Percentiles rank a stretch among this genome's conserved stretches.
Conservation (phyloP, 1,140 invertebrate species). For the Tetramorium parvispinum region DNA sequence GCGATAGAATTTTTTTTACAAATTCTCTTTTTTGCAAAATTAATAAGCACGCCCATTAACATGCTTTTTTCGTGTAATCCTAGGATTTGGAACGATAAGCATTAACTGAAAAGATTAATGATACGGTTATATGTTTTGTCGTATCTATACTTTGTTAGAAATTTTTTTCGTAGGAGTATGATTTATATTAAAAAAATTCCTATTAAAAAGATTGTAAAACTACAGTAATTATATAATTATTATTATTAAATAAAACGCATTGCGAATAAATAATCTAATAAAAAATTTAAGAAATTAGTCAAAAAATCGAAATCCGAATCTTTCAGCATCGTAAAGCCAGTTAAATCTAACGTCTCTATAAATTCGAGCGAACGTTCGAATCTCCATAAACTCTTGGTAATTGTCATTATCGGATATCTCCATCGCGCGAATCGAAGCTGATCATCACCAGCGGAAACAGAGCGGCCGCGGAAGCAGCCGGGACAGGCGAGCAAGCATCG, state of each 20-base stretch:
- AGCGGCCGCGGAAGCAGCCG: constrained; percentile 43
- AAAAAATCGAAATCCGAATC: neutral
- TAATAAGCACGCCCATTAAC: neutral
- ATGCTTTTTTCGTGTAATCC: neutral
- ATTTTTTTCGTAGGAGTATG: neutral
- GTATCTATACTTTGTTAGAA: neutral
- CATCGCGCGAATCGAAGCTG: constrained; percentile 40
- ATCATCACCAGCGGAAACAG: constrained; percentile 48
- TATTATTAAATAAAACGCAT: neutral
- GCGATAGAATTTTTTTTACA: neutral
- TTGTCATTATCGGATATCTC: constrained; percentile 45
- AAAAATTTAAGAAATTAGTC: neutral
- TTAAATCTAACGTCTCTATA: neutral
- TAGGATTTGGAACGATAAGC: neutral
- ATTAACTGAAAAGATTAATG: neutral
- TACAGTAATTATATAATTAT: neutral
- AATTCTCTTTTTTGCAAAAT: neutral
- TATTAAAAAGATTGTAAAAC: neutral
- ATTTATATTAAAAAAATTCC: neutral
- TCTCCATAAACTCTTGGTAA: constrained; percentile 31
- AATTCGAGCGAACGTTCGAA: neutral
- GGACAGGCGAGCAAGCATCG: constrained; percentile 31
- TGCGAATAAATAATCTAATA: neutral
- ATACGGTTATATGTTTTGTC: neutral
- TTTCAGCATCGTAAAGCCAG: neutral